phyloP scores from a whole-genome alignment of 2,113 vertebrate genomes.

The Cyprinodon tularosa region DNA sequence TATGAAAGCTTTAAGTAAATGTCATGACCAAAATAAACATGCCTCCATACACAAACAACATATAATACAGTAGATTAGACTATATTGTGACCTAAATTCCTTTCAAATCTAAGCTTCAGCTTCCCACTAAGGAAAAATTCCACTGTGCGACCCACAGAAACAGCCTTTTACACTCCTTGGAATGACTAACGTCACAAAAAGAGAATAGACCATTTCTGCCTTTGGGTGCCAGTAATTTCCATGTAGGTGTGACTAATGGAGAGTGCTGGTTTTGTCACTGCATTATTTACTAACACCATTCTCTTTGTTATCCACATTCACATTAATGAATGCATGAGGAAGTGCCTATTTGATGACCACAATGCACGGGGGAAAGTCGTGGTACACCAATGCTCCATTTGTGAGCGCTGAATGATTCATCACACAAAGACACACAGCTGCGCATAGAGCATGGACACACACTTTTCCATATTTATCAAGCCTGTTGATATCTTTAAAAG shows the following conservation, averaged over 20 bases:
- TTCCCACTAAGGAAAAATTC: slow-evolving; percentile 47
- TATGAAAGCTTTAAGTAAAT: slow-evolving; percentile 43
- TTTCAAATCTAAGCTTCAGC: slow-evolving; percentile 43
- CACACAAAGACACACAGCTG: slow-evolving; percentile 12
- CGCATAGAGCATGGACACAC: not conserved
- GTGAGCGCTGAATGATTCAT: slow-evolving; percentile 70
- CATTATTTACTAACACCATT: slow-evolving; percentile 72
- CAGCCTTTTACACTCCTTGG: slow-evolving; percentile 39
- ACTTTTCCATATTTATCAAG: slow-evolving; percentile 7
- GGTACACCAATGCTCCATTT: slow-evolving; percentile 74
- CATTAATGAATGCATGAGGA: slow-evolving; percentile 76
- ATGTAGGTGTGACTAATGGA: slow-evolving; percentile 24
- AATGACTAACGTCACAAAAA: slow-evolving; percentile 36
- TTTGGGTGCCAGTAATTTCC: slow-evolving; percentile 11
- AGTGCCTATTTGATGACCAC: slow-evolving; percentile 72
- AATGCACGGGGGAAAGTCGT: slow-evolving; percentile 58
- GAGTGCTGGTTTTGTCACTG: slow-evolving; percentile 55
- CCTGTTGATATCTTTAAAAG: slow-evolving; percentile 23
- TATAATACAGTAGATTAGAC: slow-evolving; percentile 35
- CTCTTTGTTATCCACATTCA: slow-evolving; percentile 63
- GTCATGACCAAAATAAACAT: slow-evolving; percentile 54
- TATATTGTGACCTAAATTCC: slow-evolving; percentile 63
- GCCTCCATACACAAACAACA: slow-evolving; percentile 39
- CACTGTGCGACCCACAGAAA: slow-evolving; percentile 38
- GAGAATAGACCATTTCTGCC: slow-evolving; percentile 40